Conservation (phyloP, 2,113 vertebrate genomes). For the Grammomys dolichurus region DNA sequence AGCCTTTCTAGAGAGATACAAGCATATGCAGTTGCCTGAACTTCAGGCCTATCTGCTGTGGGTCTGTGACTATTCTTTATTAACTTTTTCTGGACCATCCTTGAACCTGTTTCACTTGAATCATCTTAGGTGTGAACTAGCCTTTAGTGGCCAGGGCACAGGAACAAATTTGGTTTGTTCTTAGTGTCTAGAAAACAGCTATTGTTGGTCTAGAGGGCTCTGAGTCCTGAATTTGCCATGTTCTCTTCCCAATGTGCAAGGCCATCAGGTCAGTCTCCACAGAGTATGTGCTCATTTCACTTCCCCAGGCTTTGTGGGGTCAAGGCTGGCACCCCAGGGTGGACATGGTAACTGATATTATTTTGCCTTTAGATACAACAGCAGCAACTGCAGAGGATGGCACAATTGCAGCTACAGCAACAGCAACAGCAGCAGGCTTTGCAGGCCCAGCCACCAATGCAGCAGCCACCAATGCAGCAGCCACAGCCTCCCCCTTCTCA, state of each 20-base stretch:
- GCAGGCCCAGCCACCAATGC: slow-evolving; percentile 86
- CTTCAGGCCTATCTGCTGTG: background rate
- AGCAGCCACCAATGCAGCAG: slow-evolving; percentile 88
- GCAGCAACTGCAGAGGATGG: slow-evolving; percentile 88
- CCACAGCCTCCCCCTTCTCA: slow-evolving; percentile 86
- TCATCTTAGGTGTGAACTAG: background rate
- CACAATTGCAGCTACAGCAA: slow-evolving; percentile 88
- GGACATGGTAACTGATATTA: background rate
- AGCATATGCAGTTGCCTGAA: background rate
- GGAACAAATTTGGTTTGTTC: background rate
- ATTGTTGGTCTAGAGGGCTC: background rate
- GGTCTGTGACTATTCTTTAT: background rate
- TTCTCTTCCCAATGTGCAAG: background rate
- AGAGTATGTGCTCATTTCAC: background rate
- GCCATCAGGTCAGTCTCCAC: background rate
- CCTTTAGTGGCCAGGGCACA: background rate
- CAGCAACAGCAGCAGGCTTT: slow-evolving; percentile 87
- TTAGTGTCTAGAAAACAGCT: background rate
- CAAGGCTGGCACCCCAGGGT: no score
- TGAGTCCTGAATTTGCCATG: background rate
- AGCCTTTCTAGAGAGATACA: background rate
- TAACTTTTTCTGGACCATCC: background rate
- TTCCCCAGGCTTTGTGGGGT: background rate
- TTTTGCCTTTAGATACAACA: slow-evolving; percentile 83
- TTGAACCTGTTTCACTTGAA: background rate